Evolutionary conservation across 2,888 invertebrate species (phyloP).

Genomic region (Drosophila fungiperda): DNA sequence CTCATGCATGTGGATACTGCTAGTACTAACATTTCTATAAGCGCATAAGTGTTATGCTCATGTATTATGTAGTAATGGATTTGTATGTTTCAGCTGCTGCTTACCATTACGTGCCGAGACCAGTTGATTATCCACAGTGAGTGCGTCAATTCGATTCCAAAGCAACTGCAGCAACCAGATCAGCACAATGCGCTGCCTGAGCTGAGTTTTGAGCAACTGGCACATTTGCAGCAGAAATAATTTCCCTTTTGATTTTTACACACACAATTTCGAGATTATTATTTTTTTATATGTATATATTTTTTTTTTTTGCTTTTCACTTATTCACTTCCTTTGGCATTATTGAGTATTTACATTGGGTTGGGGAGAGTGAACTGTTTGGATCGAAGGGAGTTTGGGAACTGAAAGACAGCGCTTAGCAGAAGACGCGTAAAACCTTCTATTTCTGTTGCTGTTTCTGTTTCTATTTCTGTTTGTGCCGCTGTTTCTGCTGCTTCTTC

Average conservation of each 20-base stretch:
- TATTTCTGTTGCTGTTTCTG: constrained; percentile 33
- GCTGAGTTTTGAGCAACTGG: constrained; percentile 27
- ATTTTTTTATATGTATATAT: constrained; percentile 2
- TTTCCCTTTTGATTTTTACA: constrained; percentile 19
- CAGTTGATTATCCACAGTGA: constrained; percentile 84
- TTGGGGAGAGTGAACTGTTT: constrained; percentile 51
- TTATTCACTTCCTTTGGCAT: constrained; percentile 54
- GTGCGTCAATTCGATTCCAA: constrained; percentile 43
- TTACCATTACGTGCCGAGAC: constrained; percentile 85
- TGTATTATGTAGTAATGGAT: constrained; percentile 18
- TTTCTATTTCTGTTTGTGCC: constrained; percentile 21
- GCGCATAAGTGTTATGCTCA: constrained; percentile 12
- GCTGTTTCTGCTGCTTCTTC: constrained; percentile 38
- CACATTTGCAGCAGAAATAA: constrained; percentile 21
- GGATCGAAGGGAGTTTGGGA: constrained; percentile 60
- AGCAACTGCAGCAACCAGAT: constrained; percentile 49
- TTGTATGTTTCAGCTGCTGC: constrained; percentile 22
- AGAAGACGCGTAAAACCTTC: constrained; percentile 67
- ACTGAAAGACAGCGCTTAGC: constrained; percentile 54
- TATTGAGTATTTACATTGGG: constrained; percentile 27
- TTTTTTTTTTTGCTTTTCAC: constrained; percentile 25
- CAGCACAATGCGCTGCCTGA: constrained; percentile 34
- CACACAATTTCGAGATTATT: constrained; percentile 1
- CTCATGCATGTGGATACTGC: not conserved
- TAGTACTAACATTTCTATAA: constrained; percentile 6